Evolutionary conservation across 1,140 invertebrate genomes (phyloP).

Genomic region (Musca vetustissima): DNA sequence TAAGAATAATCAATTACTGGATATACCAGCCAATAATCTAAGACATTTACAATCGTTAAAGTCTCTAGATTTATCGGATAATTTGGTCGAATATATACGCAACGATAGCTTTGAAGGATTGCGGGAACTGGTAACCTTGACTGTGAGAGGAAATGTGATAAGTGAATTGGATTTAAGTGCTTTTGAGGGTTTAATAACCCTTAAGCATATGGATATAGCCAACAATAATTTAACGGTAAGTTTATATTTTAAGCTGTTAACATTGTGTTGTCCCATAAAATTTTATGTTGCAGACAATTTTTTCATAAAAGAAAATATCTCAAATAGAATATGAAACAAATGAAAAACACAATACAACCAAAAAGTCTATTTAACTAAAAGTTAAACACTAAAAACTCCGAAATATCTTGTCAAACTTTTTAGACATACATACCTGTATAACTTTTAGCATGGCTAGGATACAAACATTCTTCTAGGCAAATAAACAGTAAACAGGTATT

Average conservation of each 20-base stretch:
- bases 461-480: too few relatives aligned
- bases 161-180: conserved; percentile 66
- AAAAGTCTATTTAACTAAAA: too few relatives aligned
- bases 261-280: too few relatives aligned
- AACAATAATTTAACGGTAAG: conserved; percentile 75
- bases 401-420: too few relatives aligned
- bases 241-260: background rate
- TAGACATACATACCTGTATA: too few relatives aligned
- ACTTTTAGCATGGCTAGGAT: too few relatives aligned
- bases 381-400: too few relatives aligned
- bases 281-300: too few relatives aligned
- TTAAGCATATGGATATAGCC: conserved; percentile 75
- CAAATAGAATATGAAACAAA: too few relatives aligned
- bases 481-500: too few relatives aligned
- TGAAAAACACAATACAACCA: too few relatives aligned
- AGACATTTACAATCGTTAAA: conserved; percentile 66
- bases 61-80: conserved; percentile 70
- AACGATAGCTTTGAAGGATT: conserved; percentile 69
- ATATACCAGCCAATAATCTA: conserved; percentile 71
- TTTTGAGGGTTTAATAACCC: conserved; percentile 67
- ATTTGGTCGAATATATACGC: conserved; percentile 69
- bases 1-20: conserved; percentile 74
- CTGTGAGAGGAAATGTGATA: conserved; percentile 73
- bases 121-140: conserved; percentile 65
- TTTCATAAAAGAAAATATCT: too few relatives aligned